Percentiles rank a stretch among this genome's conserved stretches.
Evolutionary conservation across 2,113 vertebrate genomes (phyloP).

Genomic region (Aviceda subcristata): DNA sequence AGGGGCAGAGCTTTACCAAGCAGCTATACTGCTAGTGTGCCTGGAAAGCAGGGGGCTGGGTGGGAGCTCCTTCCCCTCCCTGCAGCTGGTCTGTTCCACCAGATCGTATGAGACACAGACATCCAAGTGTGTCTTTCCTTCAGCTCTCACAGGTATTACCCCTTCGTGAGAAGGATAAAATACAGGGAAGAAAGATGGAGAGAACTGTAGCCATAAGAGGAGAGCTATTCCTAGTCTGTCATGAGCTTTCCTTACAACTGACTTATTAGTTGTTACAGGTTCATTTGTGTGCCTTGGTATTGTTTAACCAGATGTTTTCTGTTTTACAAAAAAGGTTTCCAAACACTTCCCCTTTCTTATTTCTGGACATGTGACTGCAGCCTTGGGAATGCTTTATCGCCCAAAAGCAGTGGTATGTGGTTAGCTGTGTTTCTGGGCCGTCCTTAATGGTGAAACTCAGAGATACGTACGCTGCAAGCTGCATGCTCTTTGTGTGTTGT

Average conservation of each 20-base stretch:
- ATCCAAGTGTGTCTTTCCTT: not conserved
- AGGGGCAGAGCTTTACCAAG: not conserved
- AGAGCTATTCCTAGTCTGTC: not conserved
- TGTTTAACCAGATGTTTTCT: not conserved
- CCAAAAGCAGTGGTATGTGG: not conserved
- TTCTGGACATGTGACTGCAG: not conserved
- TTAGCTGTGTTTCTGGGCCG: not conserved
- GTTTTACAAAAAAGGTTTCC: not conserved
- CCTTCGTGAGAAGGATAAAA: not conserved
- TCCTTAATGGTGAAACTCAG: not conserved
- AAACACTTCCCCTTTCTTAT: slow-evolving; percentile 12
- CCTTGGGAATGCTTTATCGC: not conserved
- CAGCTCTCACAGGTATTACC: not conserved
- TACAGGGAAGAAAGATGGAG: not conserved
- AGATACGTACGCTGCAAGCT: not conserved
- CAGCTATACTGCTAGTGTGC: rapidly evolving
- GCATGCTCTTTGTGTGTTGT: not conserved
- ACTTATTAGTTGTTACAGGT: not conserved
- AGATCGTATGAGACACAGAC: not conserved
- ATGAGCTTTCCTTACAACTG: not conserved
- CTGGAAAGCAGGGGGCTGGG: rapidly evolving
- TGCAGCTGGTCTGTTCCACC: not conserved
- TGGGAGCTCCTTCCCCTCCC: not conserved
- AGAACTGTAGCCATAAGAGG: not conserved
- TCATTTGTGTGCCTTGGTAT: not conserved